Evolutionary conservation across 2,797 vertebrate species (phyloP), one percentile per base, ranked within the genome.

Genomic region (Epinephelus coioides): DNA sequence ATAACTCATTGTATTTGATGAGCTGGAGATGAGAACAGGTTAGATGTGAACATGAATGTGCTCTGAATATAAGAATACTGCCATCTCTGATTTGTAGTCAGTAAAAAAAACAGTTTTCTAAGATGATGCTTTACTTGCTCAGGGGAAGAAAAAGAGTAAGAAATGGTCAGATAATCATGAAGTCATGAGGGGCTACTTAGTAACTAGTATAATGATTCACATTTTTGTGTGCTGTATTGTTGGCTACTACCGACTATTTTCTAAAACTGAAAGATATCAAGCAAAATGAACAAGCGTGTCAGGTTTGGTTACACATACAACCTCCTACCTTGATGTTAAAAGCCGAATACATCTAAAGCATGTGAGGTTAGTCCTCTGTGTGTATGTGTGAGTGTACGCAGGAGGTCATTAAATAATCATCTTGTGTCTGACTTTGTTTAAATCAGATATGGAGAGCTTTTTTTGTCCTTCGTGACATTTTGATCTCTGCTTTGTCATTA

Each of bases 401-500:
- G 79, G 70, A 49, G 19, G 83, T 91, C 90, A 91, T 94, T 90
- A 93, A 94, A 94, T 90, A 92, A 90, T 91, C 89, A 93, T 92
- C 64, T 71, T 73, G 86, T 89, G 92, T 94, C 91, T 92, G 91
- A 91, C 91, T 90, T 89, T 93, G 90, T 90, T 92, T 88, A 92
- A 93, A 90, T 93, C 91, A 94, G 81, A 91, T 87, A 90, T 84
- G 64, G 85, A 80, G 79, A 80, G 89, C 84, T 89, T 91, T 89
- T 89, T 90, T 93, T 92, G 90, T 91, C 91, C 89, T 90, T 79
- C 56, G 14, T 93, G 93, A 92, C 93, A 94, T 93, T 94, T 94
- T 93, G 91, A 94, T 94, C 91, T 92, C 86, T 89, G 87, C 88
- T 92, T 94, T 93, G 93, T 94, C 90, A 93, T 93, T 92, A 92